Conservation (phyloP, 2,888 invertebrate genomes). For the Elysia crispata region DNA sequence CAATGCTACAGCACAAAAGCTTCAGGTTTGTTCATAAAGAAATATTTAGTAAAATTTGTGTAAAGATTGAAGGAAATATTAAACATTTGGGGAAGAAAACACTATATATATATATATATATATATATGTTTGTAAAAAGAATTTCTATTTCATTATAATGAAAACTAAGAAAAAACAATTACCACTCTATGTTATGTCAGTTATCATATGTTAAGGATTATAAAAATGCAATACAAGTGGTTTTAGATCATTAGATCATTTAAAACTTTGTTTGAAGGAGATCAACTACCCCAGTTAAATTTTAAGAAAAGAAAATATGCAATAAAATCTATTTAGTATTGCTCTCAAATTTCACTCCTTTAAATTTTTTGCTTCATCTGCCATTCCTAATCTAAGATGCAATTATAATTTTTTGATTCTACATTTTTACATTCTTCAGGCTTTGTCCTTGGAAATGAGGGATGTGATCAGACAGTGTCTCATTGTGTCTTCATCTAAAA, state of each 20-base stretch:
- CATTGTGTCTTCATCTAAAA: constrained; percentile 57
- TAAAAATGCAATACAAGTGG: no score
- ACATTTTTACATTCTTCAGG: background rate
- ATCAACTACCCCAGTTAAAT: background rate
- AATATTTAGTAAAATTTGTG: background rate
- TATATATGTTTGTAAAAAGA: no score
- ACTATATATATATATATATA: no score
- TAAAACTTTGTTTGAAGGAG: background rate
- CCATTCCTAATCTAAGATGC: no score
- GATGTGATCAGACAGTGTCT: constrained; percentile 64
- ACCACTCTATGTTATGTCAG: no score
- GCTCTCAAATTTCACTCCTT: background rate
- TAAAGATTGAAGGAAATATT: no score
- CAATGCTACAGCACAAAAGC: constrained; percentile 50
- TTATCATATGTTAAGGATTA: no score
- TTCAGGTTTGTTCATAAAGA: constrained; percentile 53
- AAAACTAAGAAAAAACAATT: no score
- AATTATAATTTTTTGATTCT: background rate
- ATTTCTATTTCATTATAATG: no score
- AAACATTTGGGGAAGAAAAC: no score
- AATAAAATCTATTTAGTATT: background rate
- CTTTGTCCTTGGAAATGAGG: constrained; percentile 54
- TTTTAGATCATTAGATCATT: no score
- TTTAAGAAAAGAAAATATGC: no score
- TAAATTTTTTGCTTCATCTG: background rate